Evolutionary conservation across 1,140 invertebrate species (phyloP).

Genomic region (Ylistrum balloti): DNA sequence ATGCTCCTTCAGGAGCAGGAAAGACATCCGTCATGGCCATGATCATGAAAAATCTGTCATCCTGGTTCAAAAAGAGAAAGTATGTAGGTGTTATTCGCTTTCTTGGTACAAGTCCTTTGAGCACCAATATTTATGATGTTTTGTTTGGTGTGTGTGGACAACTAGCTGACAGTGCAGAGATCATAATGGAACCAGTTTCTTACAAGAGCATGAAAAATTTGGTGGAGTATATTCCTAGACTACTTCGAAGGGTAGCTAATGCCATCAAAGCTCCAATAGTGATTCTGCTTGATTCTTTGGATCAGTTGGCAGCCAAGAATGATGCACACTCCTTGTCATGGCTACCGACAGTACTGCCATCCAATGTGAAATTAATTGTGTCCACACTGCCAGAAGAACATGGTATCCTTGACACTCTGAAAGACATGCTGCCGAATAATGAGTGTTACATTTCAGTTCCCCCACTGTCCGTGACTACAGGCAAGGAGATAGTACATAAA

Average conservation of each 20-base stretch:
- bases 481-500: conserved; percentile 71
- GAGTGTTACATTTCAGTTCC: conserved; percentile 70
- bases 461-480: conserved; percentile 67
- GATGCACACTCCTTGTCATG: conserved; percentile 77
- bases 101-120: conserved; percentile 69
- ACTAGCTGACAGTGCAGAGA: conserved; percentile 60
- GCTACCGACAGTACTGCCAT: conserved; percentile 76
- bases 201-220: conserved; percentile 70
- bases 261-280: conserved; percentile 73
- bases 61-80: conserved; percentile 62
- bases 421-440: conserved; percentile 65
- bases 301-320: conserved; percentile 75
- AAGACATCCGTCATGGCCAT: conserved; percentile 73
- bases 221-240: conserved; percentile 67
- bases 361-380: conserved; percentile 88
- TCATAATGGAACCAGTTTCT: conserved; percentile 64
- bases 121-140: conserved; percentile 66
- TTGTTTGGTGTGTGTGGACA: conserved; percentile 67
- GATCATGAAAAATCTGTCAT: conserved; percentile 61
- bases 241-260: conserved; percentile 66
- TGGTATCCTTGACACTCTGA: conserved; percentile 74
- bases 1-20: conserved; percentile 72
- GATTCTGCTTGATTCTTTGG: conserved; percentile 81
- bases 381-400: conserved; percentile 79
- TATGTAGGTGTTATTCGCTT: conserved; percentile 67